Evolutionary conservation across 2,113 vertebrate genomes (phyloP).

Genomic region (Ciconia boyciana): DNA sequence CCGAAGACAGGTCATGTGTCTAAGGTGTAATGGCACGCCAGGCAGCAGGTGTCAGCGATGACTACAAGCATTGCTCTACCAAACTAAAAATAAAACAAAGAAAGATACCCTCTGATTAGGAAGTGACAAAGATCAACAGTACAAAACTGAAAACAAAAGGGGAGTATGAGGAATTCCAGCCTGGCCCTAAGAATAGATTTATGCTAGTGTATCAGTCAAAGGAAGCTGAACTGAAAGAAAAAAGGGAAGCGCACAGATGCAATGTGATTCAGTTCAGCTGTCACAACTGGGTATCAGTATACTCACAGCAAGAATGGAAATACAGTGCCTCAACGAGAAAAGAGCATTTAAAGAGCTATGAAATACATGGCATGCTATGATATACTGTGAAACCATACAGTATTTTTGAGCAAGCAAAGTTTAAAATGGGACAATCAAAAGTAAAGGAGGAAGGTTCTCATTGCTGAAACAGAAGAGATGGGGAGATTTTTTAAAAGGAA

Average conservation of each 20-base stretch:
- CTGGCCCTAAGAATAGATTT: not conserved
- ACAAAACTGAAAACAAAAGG: not conserved
- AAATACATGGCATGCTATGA: not conserved
- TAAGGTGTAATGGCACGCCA: not conserved
- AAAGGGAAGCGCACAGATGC: not conserved
- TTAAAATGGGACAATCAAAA: not conserved
- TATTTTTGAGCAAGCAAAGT: not conserved
- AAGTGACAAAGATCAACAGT: not conserved
- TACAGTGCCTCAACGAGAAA: not conserved
- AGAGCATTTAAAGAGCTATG: not conserved
- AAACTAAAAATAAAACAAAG: not conserved
- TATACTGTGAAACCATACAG: not conserved
- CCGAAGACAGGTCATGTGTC: not conserved
- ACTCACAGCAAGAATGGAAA: not conserved
- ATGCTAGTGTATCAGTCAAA: not conserved
- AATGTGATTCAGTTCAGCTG: not conserved
- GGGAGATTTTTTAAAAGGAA: not conserved
- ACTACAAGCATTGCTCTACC: not conserved
- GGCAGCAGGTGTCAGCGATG: not conserved
- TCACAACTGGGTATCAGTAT: not conserved
- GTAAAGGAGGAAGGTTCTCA: not conserved
- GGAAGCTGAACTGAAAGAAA: not conserved
- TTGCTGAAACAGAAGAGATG: not conserved
- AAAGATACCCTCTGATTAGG: not conserved
- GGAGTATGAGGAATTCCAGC: not conserved